Evolutionary conservation across 2,113 vertebrate species (phyloP).

Genomic region (Dendrocopos noguchii): DNA sequence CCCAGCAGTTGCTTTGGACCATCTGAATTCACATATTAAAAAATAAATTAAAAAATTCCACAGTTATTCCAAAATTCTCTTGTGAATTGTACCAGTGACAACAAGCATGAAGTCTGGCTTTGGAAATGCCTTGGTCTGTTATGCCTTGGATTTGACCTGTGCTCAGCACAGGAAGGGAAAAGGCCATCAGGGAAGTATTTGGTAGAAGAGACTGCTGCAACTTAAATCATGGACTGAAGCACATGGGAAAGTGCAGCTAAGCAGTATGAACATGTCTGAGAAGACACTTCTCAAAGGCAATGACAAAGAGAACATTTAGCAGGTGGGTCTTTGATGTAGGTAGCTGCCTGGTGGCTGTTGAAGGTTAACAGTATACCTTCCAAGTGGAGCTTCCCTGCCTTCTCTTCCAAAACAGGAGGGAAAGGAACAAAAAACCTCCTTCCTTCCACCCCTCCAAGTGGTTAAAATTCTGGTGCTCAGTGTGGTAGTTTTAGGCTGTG

Average conservation of each 20-base stretch:
- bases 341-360: background rate
- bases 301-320: background rate
- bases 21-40: background rate
- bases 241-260: background rate
- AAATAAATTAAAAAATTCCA: background rate
- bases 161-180: background rate
- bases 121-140: background rate
- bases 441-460: too few species aligned
- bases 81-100: background rate
- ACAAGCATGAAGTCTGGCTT: background rate
- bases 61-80: background rate
- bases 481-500: too few species aligned
- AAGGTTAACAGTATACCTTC: too few species aligned
- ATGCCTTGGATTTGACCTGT: background rate
- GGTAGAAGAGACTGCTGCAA: background rate
- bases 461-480: too few species aligned
- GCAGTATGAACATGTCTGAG: background rate
- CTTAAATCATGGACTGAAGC: background rate
- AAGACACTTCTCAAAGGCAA: background rate
- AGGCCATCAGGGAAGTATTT: background rate
- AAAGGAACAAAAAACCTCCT: too few species aligned
- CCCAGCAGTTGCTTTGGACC: background rate
- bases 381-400: too few species aligned
- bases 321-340: background rate
- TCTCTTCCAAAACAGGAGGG: too few species aligned